A percentile compares a stretch with the other conserved stretches of the same genome.
phyloP scores from a whole-genome alignment of 2,113 vertebrate genomes.

The Sphyrna mokarran region DNA sequence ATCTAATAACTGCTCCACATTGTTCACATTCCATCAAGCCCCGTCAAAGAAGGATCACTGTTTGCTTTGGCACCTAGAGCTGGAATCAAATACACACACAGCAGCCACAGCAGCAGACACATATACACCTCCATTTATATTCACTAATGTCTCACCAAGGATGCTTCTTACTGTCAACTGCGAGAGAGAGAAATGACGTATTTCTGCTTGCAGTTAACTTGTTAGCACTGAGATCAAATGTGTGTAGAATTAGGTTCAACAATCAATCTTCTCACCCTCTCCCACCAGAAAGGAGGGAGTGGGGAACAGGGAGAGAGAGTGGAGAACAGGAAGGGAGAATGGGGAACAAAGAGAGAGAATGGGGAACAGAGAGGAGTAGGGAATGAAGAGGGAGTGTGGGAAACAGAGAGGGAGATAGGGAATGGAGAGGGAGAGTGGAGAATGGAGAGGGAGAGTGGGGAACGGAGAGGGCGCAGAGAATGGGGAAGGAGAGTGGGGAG shows the following conservation, averaged over 20 bases:
- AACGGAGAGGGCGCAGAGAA: too few relatives aligned
- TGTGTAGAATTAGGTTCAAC: background rate
- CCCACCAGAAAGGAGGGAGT: background rate
- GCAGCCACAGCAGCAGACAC: background rate
- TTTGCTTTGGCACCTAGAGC: slow-evolving; percentile 16
- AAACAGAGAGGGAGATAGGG: background rate
- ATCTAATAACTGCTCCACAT: slow-evolving; percentile 35
- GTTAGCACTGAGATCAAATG: background rate
- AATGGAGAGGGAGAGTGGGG: too few relatives aligned
- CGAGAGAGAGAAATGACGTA: background rate
- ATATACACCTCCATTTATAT: background rate
- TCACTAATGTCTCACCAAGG: background rate
- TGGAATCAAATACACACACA: background rate
- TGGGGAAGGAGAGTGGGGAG: background rate
- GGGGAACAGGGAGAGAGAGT: background rate
- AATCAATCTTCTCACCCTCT: background rate
- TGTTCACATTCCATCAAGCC: slow-evolving; percentile 25
- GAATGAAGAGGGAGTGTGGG: background rate
- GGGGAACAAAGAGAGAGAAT: background rate
- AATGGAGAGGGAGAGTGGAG: background rate
- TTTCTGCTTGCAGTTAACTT: background rate
- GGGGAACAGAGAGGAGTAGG: background rate
- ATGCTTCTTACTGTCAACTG: background rate
- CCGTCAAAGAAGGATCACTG: slow-evolving; percentile 26
- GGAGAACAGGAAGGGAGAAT: background rate